phyloP scores from a whole-genome alignment of 2,888 invertebrate genomes.

The Oxycera nigricornis region DNA sequence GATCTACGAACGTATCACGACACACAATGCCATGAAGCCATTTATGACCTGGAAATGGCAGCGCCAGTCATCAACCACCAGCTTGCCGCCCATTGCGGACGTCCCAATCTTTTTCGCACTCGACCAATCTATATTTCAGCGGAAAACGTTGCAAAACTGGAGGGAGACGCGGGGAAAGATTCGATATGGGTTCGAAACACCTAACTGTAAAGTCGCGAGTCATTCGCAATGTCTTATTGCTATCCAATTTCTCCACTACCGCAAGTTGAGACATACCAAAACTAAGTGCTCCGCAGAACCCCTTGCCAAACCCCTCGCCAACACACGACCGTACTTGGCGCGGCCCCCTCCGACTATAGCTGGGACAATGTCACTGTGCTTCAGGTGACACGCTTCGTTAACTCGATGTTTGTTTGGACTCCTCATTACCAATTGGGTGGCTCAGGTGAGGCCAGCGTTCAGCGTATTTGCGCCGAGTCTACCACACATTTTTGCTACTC shows the following conservation, averaged over 20 bases:
- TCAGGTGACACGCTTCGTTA: conserved; percentile 41
- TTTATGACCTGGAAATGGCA: conserved; percentile 20
- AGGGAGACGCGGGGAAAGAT: not conserved
- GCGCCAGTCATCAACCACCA: not conserved
- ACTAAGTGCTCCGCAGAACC: not conserved
- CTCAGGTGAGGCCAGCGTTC: not conserved
- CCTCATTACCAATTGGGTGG: not conserved
- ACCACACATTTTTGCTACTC: too few relatives aligned
- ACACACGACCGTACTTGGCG: not conserved
- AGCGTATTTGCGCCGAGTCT: too few relatives aligned
- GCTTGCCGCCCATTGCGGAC: not conserved
- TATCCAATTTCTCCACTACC: conserved; percentile 9
- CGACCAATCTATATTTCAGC: not conserved
- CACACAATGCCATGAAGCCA: conserved; percentile 14
- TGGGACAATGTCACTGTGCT: not conserved
- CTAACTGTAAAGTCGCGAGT: conserved; percentile 41
- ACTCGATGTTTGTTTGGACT: conserved; percentile 29
- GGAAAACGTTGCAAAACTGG: not conserved
- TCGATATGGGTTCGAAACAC: not conserved
- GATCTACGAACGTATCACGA: not conserved
- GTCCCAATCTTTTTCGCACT: too few relatives aligned
- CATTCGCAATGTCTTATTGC: conserved; percentile 27
- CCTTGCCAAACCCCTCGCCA: not conserved
- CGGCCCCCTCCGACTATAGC: not conserved
- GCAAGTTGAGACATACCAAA: not conserved